Percentiles rank a stretch among this genome's conserved stretches.
Evolutionary conservation across 2,797 vertebrate genomes (phyloP).

Genomic region (Poecile montanus): DNA sequence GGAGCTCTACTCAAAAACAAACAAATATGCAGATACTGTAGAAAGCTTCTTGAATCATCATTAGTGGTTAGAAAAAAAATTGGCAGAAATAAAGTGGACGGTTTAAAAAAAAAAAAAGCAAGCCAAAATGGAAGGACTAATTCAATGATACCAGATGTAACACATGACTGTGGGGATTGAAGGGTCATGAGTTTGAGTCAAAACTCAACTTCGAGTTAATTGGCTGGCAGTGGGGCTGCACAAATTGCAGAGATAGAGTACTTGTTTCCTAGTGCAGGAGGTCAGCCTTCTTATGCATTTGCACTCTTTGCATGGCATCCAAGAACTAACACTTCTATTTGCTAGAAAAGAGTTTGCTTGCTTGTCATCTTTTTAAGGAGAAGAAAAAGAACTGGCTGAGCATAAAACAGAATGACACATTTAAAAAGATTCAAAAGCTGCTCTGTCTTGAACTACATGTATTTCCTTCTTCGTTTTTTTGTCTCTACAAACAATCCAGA

Average conservation of each 20-base stretch:
- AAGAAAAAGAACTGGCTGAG: slow-evolving; percentile 62
- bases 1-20: slow-evolving; percentile 61
- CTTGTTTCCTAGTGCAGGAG: slow-evolving; percentile 61
- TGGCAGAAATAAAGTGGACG: slow-evolving; percentile 51
- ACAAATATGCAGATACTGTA: slow-evolving; percentile 73
- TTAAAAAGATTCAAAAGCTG: slow-evolving; percentile 57
- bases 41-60: slow-evolving; percentile 66
- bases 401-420: slow-evolving; percentile 53
- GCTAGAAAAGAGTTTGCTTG: slow-evolving; percentile 57
- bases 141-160: slow-evolving; percentile 73
- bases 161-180: slow-evolving; percentile 59
- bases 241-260: slow-evolving; percentile 68
- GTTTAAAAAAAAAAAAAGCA: slow-evolving; percentile 35
- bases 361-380: slow-evolving; percentile 60
- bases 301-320: slow-evolving; percentile 50
- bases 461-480: slow-evolving; percentile 35
- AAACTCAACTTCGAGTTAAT: slow-evolving; percentile 79
- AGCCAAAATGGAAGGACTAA: slow-evolving; percentile 61
- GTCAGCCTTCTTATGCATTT: slow-evolving; percentile 51
- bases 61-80: slow-evolving; percentile 52
- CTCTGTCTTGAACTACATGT: slow-evolving; percentile 48
- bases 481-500: slow-evolving; percentile 31
- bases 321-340: slow-evolving; percentile 57
- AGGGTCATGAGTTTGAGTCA: slow-evolving; percentile 76
- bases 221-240: slow-evolving; percentile 68